phyloP scores from a whole-genome alignment of 2,113 vertebrate genomes.

The Xerus inauris region DNA sequence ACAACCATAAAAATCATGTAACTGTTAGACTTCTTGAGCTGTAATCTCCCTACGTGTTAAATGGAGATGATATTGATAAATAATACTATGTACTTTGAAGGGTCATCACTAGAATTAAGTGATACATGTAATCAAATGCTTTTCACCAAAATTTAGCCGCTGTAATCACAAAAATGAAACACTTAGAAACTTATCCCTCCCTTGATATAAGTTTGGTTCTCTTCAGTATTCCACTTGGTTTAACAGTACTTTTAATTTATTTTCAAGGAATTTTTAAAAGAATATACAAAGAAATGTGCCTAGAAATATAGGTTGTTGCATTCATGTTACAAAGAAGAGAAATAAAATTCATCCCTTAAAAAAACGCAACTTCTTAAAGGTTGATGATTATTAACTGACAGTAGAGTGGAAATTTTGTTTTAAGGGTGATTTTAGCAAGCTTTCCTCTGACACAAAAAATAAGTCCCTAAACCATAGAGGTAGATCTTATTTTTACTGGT shows the following conservation, averaged over 20 bases:
- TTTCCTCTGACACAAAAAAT: background rate
- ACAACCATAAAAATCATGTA: background rate
- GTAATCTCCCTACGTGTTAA: background rate
- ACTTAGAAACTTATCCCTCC: background rate
- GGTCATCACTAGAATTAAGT: background rate
- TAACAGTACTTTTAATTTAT: background rate
- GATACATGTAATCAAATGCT: background rate
- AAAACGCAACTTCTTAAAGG: background rate
- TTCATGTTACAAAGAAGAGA: background rate
- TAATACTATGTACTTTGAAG: background rate
- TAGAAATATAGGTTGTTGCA: background rate
- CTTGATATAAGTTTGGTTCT: background rate
- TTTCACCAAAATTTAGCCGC: background rate
- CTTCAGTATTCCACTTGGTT: background rate
- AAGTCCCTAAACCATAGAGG: conserved; percentile 8
- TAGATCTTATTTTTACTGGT: background rate
- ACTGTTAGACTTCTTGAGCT: background rate
- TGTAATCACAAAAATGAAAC: background rate
- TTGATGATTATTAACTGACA: background rate
- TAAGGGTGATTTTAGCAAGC: background rate
- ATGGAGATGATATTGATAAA: background rate
- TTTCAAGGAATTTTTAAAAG: background rate
- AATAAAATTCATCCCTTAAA: background rate
- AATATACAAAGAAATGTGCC: background rate
- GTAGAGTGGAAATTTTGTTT: background rate